A percentile compares a stretch with the other conserved stretches of the same genome.
These are phyloP conservation scores for Lynx canadensis DNA, from an alignment of 2,113 vertebrate species.

Conservation along the genomic window DNA sequence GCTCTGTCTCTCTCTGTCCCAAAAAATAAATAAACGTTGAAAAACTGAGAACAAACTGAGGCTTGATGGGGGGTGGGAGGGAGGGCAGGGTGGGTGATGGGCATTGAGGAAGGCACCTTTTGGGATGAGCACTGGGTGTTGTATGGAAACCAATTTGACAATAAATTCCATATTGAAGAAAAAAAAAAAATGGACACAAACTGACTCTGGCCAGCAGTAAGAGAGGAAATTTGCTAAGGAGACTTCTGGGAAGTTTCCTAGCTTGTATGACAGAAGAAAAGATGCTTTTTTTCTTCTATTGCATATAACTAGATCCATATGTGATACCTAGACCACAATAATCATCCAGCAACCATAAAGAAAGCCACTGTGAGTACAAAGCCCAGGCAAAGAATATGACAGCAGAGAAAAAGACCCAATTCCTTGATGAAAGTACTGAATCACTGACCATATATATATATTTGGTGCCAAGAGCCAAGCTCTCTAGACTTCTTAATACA, in stretches of 20 bases:
- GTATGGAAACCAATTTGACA: no score
- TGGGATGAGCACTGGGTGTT: no score
- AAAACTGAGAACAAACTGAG: no score
- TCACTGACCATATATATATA: background rate
- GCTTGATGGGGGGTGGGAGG: no score
- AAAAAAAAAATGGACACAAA: background rate
- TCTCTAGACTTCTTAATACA: background rate
- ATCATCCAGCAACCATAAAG: background rate
- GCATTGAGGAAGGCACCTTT: no score
- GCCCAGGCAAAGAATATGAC: background rate
- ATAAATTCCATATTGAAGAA: no score
- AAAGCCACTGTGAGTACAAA: background rate
- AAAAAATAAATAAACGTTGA: no score
- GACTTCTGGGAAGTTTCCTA: background rate
- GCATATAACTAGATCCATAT: background rate
- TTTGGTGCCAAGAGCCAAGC: background rate
- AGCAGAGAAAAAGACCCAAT: background rate
- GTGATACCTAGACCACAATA: background rate
- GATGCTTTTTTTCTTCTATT: background rate
- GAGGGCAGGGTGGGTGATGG: no score
- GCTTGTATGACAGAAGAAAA: conserved; percentile 4
- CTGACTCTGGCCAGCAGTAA: background rate
- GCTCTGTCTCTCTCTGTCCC: no score
- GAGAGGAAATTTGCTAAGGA: background rate
- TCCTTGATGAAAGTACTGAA: background rate